Percentiles rank a stretch among this genome's conserved stretches.
Conservation (phyloP, 2,888 invertebrate species). For the Adelphocoris suturalis region DNA sequence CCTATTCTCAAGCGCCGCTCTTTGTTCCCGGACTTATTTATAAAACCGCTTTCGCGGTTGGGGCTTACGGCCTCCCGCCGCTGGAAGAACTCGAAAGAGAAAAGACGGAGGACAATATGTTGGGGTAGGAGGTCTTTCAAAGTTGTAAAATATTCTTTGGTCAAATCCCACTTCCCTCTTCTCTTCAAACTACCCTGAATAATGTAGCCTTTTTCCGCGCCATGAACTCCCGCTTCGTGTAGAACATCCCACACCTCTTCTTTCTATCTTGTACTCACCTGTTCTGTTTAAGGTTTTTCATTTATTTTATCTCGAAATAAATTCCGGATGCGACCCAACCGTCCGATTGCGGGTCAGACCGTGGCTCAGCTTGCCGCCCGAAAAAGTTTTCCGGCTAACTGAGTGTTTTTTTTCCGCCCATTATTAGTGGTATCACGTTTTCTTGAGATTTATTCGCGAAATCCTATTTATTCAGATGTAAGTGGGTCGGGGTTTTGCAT, state of each 20-base stretch:
- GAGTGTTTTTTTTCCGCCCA: not conserved
- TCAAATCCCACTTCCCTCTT: not conserved
- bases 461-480: conserved; percentile 56
- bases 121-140: not conserved
- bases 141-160: conserved; percentile 21
- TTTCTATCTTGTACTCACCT: not conserved
- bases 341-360: not conserved
- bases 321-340: not conserved
- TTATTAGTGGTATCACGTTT: conserved; percentile 46
- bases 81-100: not conserved
- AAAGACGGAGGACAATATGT: not conserved
- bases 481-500: not conserved
- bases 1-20: not conserved
- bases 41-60: conserved; percentile 13
- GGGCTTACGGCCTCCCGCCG: not conserved
- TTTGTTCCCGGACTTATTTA: conserved; percentile 1
- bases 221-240: conserved; percentile 19
- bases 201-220: not conserved
- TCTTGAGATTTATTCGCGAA: conserved; percentile 39
- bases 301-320: not conserved
- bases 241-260: not conserved
- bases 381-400: not conserved
- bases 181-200: not conserved
- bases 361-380: not conserved
- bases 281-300: not conserved